Conservation (phyloP, 2,797 vertebrate species). For the Threskiornis aethiopicus region DNA sequence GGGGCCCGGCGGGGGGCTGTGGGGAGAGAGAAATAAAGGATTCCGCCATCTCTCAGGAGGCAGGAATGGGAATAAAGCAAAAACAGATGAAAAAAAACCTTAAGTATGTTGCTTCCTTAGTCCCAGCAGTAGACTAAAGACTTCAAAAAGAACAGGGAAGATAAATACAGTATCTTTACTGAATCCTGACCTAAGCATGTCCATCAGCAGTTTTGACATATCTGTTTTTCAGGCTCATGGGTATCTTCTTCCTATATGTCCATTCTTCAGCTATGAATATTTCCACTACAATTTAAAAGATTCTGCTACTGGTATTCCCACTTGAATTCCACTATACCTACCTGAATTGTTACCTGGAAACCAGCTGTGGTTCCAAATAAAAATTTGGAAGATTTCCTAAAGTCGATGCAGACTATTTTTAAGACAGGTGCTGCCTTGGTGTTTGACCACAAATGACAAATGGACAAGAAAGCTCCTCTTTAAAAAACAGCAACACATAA, state of each 20-base stretch:
- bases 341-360: not conserved
- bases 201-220: not conserved
- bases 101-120: not conserved
- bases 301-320: not conserved
- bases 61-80: not conserved
- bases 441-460: not conserved
- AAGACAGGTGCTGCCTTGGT: not conserved
- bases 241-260: not conserved
- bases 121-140: not conserved
- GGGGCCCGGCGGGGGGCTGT: not conserved
- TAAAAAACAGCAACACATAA: not conserved
- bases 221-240: fast-evolving
- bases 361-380: not conserved
- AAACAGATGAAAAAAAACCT: not conserved
- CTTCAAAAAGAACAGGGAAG: not conserved
- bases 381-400: not conserved
- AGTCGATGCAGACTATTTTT: not conserved
- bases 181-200: not conserved
- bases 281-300: not conserved
- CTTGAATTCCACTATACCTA: not conserved
- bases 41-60: fast-evolving
- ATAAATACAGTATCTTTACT: not conserved
- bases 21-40: not conserved
- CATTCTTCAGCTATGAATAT: not conserved
- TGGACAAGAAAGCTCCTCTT: not conserved